phyloP scores from a whole-genome alignment of 2,113 vertebrate genomes.

The Rousettus leschenaultii region DNA sequence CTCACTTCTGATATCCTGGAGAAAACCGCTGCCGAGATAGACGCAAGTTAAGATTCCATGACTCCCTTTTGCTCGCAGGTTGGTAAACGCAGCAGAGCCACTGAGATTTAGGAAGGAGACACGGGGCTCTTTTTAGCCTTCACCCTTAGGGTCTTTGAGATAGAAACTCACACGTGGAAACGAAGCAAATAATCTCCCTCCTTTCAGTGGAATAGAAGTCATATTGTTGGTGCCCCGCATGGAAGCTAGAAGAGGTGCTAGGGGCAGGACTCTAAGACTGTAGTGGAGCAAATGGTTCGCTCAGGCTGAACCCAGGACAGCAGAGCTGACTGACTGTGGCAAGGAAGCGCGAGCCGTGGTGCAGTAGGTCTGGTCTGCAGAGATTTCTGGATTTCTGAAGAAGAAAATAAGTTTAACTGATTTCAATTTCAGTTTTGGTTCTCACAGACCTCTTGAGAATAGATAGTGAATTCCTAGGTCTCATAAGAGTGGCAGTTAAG shows the following conservation, averaged over 20 bases:
- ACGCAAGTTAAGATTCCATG: not conserved
- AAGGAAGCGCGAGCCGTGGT: not conserved
- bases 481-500: not conserved
- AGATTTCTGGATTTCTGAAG: not conserved
- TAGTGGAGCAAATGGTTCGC: accelerated
- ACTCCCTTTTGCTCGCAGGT: not conserved
- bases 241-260: not conserved
- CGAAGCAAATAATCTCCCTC: not conserved
- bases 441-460: conserved; percentile 32
- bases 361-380: not conserved
- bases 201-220: not conserved
- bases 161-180: not conserved
- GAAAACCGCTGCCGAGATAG: not conserved
- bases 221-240: not conserved
- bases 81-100: not conserved
- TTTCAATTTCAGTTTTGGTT: not conserved
- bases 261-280: not conserved
- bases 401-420: not conserved
- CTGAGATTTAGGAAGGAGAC: not conserved
- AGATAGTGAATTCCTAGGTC: not conserved
- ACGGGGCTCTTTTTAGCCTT: not conserved
- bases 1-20: not conserved
- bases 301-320: not conserved
- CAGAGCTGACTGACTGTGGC: not conserved
- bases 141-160: not conserved